Evolutionary conservation across 2,888 invertebrate species (phyloP), one percentile per base, ranked within the genome.

Genomic region (Drosophila yooni): DNA sequence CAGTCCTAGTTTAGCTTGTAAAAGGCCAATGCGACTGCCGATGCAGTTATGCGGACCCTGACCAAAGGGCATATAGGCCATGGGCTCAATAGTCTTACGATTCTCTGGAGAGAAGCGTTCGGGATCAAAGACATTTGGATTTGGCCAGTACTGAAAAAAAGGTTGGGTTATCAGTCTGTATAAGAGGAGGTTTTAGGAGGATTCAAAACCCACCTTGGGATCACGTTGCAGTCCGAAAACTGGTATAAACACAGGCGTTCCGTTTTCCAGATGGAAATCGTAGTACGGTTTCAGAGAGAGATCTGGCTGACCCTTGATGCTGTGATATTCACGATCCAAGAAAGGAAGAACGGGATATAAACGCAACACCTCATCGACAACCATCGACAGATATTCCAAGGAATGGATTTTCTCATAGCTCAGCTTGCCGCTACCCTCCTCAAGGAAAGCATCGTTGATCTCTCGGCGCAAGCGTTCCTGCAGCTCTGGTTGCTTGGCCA

Each of bases 311-410:
- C 71, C 88, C 25, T 70, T 56, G 0, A 76, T 27, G 46, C 83
- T 58, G 13, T 78, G 79, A 63, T 92, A 93, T 68, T 89, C 76
- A 6, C 93, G 92, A 75, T 93, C 93, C 31, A 93, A 73, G 56
- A 93, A 92, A 1, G 93, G 92, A 8, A 93, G 51, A 3, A 92
- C 89, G 4, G 93, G 93, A 81, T 93, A 93, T 61, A 93, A 56
- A 6, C 93, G 90, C 29, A 93, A 63, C 2, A 88, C 87, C 74
- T 93, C 93, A 60, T 92, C 90, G 2, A 92, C 70, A 3, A 94
- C 94, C 93, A 93, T 93, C 69, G 92, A 89, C 34, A 94, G 81
- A 78, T 94, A 94, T 53, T 91, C 87, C 92, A 94, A 86, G 13
- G 93, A 89, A n/a, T 89, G 81, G 11, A 94, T 82, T 21, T 88